Base-by-base conservation (phyloP, 2,113 vertebrate genomes). In the Pollachius pollachius region DNA sequence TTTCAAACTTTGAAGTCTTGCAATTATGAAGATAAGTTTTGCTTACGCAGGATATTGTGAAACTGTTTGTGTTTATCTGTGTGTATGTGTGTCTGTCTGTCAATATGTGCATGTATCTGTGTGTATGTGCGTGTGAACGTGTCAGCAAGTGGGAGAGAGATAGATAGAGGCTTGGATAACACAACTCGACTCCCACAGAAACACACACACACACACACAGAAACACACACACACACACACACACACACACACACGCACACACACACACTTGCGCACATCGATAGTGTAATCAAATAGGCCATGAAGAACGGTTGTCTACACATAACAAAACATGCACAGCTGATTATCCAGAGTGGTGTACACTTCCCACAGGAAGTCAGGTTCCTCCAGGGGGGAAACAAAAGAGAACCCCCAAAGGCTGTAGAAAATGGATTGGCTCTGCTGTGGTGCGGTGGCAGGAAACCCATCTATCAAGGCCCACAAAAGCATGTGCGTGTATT, bases 251-350 rank as follows among this genome's bases (percentile, higher is more conserved):
- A 6, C 30, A 34, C 30, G 1, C 30, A 34, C 30, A 34, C 30
- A 34, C 30, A 34, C 30, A 34, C 30, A 34, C 30, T 34, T 34
- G 30, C 6, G 30, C 30, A 34, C 30, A 34, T 34, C 4, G 30
- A 34, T 34, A 34, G 30, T 34, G 23, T 66, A 34, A 73, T 63
- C 70, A 79, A 71, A 83, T 79, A 69, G 48, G 62, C 62, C 59
- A 52, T 25, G 18, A 67, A 83, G 83, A 80, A 77, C 68, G 65
- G 30, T 60, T 84, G 78, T 81, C 77, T 79, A 54, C 75, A 64
- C 58, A 11, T 59, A 65, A 60, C 27, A 65, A 61, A 62, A 41
- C 62, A 37, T 54, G 19, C 61, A 57, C 56, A 63, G 63, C 30
- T 1, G 2, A 48, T 74, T 67, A 70, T 6, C 37, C 74, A 61